A percentile compares a stretch with the other conserved stretches of the same genome.
These are phyloP conservation scores for Callionymus lyra DNA, from an alignment of 2,113 vertebrate species.

Conservation along the genomic window DNA sequence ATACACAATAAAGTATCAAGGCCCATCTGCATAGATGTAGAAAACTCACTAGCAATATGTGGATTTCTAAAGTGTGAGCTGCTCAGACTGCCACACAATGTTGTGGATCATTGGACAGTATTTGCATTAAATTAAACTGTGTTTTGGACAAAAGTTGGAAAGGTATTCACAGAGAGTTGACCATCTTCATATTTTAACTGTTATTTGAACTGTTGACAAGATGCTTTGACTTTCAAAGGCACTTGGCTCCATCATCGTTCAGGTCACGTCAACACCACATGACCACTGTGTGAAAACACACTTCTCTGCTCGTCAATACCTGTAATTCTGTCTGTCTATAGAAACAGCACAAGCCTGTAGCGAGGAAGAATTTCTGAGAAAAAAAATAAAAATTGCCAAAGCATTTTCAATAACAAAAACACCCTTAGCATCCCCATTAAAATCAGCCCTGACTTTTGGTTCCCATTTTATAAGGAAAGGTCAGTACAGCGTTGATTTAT, in stretches of 20 bases:
- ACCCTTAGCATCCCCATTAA: conserved; percentile 12
- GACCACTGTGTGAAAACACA: conserved; percentile 17
- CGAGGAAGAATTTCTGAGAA: conserved; percentile 45
- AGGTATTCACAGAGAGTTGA: too few relatives aligned
- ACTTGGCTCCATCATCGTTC: conserved; percentile 30
- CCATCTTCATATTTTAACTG: too few relatives aligned
- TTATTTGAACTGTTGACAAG: neutral
- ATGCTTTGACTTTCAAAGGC: conserved; percentile 36
- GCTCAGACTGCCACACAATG: too few relatives aligned
- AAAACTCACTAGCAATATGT: too few relatives aligned
- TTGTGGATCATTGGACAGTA: too few relatives aligned
- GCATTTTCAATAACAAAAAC: neutral
- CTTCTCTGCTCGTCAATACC: conserved; percentile 32
- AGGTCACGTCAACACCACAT: conserved; percentile 24
- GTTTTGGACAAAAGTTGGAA: too few relatives aligned
- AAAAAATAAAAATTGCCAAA: conserved; percentile 24
- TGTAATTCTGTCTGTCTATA: conserved; percentile 35
- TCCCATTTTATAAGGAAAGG: conserved; percentile 55
- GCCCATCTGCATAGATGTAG: too few relatives aligned
- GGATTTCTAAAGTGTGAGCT: too few relatives aligned
- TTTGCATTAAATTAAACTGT: too few relatives aligned
- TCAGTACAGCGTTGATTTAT: conserved; percentile 58
- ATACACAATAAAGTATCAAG: too few relatives aligned
- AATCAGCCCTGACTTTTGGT: conserved; percentile 45
- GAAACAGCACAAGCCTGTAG: conserved; percentile 23